A percentile compares a stretch with the other conserved stretches of the same genome.
These are phyloP conservation scores for Galago senegalensis DNA, from an alignment of 2,797 vertebrate genomes.

Conservation along the genomic window DNA sequence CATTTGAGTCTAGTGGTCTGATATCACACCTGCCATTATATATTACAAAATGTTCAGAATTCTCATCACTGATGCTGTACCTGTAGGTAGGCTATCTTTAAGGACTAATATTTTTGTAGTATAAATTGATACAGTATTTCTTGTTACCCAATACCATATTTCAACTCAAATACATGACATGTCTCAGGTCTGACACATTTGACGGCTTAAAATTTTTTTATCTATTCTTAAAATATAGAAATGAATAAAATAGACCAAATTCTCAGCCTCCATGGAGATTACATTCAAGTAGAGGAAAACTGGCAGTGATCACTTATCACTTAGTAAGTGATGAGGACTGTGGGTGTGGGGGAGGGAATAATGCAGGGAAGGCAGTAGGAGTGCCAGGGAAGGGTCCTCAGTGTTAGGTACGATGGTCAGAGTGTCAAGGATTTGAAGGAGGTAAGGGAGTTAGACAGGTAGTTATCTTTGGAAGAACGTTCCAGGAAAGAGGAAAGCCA, in stretches of 20 bases:
- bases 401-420: background rate
- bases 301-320: background rate
- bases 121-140: background rate
- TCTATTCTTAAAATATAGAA: background rate
- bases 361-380: background rate
- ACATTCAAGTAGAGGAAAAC: background rate
- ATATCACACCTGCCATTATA: background rate
- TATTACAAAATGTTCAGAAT: background rate
- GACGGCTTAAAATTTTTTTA: background rate
- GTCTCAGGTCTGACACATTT: background rate
- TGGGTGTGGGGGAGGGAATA: background rate
- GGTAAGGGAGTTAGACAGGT: background rate
- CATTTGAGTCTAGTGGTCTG: slow-evolving; percentile 11
- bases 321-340: background rate
- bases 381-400: background rate
- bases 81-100: background rate
- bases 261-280: background rate
- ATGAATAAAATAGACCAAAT: slow-evolving; percentile 38
- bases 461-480: slow-evolving; percentile 5
- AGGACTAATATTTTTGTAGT: background rate
- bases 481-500: background rate
- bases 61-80: background rate
- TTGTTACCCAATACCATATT: background rate
- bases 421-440: background rate
- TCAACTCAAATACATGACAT: background rate